phyloP scores from a whole-genome alignment of 2,888 invertebrate genomes.

The Drosophila paranaensis region DNA sequence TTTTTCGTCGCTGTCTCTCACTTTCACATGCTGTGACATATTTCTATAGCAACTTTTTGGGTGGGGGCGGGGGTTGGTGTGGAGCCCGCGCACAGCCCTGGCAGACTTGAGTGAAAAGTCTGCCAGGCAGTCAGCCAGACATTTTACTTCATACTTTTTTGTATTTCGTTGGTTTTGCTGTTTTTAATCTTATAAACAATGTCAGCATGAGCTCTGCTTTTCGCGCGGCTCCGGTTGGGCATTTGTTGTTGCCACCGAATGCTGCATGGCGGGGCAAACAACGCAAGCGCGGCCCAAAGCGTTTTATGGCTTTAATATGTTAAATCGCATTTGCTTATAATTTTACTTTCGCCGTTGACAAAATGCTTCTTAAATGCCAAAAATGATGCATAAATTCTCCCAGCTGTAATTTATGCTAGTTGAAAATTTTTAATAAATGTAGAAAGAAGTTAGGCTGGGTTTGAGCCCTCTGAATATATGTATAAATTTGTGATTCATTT shows the following conservation, averaged over 20 bases:
- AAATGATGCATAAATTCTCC: conserved; percentile 17
- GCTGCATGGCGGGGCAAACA: conserved; percentile 39
- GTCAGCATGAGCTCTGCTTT: conserved; percentile 64
- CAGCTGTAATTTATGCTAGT: conserved; percentile 25
- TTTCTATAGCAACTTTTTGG: conserved; percentile 56
- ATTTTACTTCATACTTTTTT: conserved; percentile 39
- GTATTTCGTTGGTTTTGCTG: conserved; percentile 43
- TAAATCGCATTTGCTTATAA: conserved; percentile 51
- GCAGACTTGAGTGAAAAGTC: conserved; percentile 53
- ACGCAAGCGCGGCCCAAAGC: conserved; percentile 35
- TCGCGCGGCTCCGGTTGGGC: conserved; percentile 15
- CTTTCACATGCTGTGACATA: conserved; percentile 80
- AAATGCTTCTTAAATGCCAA: conserved; percentile 27
- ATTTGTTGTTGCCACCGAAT: conserved; percentile 43
- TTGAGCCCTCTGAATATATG: background rate
- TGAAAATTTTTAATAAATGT: conserved; percentile 25
- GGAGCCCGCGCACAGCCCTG: background rate
- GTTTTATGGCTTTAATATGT: conserved; percentile 76
- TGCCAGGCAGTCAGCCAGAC: conserved; percentile 58
- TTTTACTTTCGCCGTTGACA: conserved; percentile 12
- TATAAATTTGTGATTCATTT: conserved; percentile 1
- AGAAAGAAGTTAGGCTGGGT: background rate
- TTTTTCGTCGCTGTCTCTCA: conserved; percentile 73
- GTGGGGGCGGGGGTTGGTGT: background rate
- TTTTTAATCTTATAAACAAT: conserved; percentile 75